Evolutionary conservation across 2,113 vertebrate species (phyloP), one percentile per base, ranked within the genome.

Genomic region (Phycodurus eques): DNA sequence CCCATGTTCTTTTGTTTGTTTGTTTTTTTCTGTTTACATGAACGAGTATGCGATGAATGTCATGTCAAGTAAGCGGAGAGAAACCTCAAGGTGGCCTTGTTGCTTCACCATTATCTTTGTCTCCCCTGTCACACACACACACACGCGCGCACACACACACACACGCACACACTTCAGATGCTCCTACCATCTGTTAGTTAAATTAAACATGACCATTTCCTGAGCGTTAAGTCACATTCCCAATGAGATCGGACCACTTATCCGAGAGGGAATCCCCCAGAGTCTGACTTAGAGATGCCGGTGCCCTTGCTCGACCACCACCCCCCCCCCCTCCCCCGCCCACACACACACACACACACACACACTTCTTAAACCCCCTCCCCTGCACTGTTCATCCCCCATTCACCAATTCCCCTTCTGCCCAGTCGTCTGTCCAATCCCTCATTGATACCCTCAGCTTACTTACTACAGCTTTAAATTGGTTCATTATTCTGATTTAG

Each of bases 121-220:
- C 80, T 75, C 17, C 78, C 78, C 51, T 59, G 19, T 44, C 13
- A 10, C 44, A 20, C 35, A 62, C 60, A 11, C n/a, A 11, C 54
- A 22, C 54, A 22, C 20, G 7, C 54, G 19, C 35, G n/a, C 61
- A 4, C 61, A 63, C 60, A 10, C 61, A 63, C 35, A 42, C 61
- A 22, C 19, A 65, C 63, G 14, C 44, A 66, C 44, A 19, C n/a
- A 43, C 56, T 67, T 83, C 85, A 87, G 77, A 89, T 87, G 81
- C 84, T 85, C 80, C 80, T 80, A 83, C 92, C 91, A 92, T 92
- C 92, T 94, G 92, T 85, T 93, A 82, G 83, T 87, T 92, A 93
- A 93, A 93, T 93, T 92, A 93, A 93, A 93, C 91, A 92, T 94
- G 86, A 92, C 91, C 89, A 92, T 93, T 92, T 93, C 90, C 89